These are phyloP conservation scores for Mirounga angustirostris DNA, from an alignment of 2,113 vertebrate genomes.

Conservation along the genomic window DNA sequence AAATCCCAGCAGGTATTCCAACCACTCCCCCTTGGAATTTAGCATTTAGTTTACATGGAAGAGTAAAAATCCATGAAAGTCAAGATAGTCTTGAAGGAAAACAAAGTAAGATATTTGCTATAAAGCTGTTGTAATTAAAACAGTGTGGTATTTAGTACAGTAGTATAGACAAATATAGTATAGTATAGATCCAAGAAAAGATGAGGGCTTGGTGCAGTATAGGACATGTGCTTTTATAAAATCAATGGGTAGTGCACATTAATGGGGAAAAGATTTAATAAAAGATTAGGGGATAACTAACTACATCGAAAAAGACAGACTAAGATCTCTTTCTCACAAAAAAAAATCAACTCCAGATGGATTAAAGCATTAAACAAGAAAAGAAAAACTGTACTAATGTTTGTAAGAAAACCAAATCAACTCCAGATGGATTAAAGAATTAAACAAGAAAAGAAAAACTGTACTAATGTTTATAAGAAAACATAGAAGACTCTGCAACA, in stretches of 20 bases:
- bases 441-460: conserved; percentile 10
- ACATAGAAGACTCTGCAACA: neutral
- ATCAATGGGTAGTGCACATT: neutral
- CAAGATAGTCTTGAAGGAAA: neutral
- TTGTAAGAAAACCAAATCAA: neutral
- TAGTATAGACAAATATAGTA: neutral
- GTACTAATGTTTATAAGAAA: conserved; percentile 23
- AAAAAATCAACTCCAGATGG: neutral
- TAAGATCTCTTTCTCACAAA: conserved; percentile 1
- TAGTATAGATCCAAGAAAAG: neutral
- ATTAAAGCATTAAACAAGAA: conserved; percentile 4
- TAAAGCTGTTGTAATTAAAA: conserved; percentile 10
- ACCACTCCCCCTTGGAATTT: neutral
- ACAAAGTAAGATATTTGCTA: neutral
- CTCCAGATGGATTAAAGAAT: neutral
- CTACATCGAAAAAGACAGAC: neutral
- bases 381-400: conserved; percentile 4
- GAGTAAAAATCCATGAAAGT: neutral
- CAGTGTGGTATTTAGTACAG: neutral
- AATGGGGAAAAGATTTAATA: neutral
- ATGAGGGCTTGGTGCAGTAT: neutral
- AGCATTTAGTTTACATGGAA: neutral
- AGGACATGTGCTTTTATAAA: neutral
- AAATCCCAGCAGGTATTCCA: neutral
- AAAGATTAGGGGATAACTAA: neutral